Evolutionary conservation across 2,888 invertebrate genomes (phyloP), one percentile per base, ranked within the genome.

Genomic region (Aplocera efformata): DNA sequence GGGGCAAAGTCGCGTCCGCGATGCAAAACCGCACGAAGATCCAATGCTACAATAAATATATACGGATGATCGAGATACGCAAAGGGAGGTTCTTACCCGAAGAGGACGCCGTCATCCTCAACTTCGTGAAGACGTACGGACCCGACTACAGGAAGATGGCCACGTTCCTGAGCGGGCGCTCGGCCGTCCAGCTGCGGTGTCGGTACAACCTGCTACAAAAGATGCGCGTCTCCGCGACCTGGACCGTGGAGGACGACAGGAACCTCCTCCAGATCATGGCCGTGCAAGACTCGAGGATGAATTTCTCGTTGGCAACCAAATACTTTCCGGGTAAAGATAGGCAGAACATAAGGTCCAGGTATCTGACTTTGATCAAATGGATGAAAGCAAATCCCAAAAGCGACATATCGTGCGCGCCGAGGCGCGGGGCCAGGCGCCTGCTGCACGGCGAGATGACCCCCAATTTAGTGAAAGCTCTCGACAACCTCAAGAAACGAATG

Each of bases 51-150:
- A 89, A 90, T 40, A 90, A 91, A 48, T 91, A 89, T 57, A 55
- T 64, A 21, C 61, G 83, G 39, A 51, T 81, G 8, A 42, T 60
- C 22, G 82, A 86, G 29, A 61, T 85, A 11, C 89, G 85, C 35
- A 92, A 90, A 60, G 92, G 92, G 0, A 78, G 90, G 48, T 95
- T 94, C 62, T 85, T 91, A 0, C 71, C 83, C 1, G 91, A 90
- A 40, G 94, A 95, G 72, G 94, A 94, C 67, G 70, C 90, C 6
- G 83, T 91, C 1, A 74, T 95, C 10, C 63, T 91, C n/a, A 86
- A 91, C 6, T 91, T 91, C 42, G 79, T 91, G 0, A 75, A 89
- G 27, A 89, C 90, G 51, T 92, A 90, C 69, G 93, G 93, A 0
- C 64, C 66, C 0, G 88, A 92, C 58, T 94, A 90, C 58, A 89